These are phyloP conservation scores for Stegophylla sp. DNA, from an alignment of 2,888 invertebrate species.

Conservation along the genomic window DNA sequence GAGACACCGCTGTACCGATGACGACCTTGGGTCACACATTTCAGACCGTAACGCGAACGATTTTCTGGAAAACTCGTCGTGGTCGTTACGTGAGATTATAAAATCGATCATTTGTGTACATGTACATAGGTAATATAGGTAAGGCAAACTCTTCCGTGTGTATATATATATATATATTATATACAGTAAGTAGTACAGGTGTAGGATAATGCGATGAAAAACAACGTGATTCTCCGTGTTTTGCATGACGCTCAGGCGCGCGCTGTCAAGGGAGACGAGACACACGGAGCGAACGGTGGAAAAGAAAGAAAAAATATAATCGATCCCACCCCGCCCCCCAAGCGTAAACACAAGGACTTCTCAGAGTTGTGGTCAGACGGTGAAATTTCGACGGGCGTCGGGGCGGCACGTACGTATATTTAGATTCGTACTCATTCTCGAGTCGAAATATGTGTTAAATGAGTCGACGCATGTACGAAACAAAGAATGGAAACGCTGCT, in stretches of 20 bases:
- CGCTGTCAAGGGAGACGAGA: not conserved
- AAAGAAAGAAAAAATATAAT: too few species aligned
- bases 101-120: not conserved
- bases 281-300: too few species aligned
- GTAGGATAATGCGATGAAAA: too few species aligned
- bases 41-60: constrained; percentile 40
- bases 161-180: not conserved
- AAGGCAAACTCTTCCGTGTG: too few species aligned
- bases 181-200: too few species aligned
- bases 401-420: too few species aligned
- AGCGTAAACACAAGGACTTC: constrained; percentile 36
- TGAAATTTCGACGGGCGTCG: too few species aligned
- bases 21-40: constrained; percentile 38
- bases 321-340: too few species aligned
- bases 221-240: constrained; percentile 22
- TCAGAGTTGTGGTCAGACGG: constrained; percentile 12
- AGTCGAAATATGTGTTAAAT: not conserved
- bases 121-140: too few species aligned
- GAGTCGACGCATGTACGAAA: too few species aligned
- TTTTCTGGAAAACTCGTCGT: constrained; percentile 50
- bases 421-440: too few species aligned
- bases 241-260: too few species aligned
- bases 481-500: constrained; percentile 5
- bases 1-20: not conserved
- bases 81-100: constrained; percentile 27